Base-by-base conservation (phyloP, 2,113 vertebrate genomes). In the Cephalopholis sonnerati region DNA sequence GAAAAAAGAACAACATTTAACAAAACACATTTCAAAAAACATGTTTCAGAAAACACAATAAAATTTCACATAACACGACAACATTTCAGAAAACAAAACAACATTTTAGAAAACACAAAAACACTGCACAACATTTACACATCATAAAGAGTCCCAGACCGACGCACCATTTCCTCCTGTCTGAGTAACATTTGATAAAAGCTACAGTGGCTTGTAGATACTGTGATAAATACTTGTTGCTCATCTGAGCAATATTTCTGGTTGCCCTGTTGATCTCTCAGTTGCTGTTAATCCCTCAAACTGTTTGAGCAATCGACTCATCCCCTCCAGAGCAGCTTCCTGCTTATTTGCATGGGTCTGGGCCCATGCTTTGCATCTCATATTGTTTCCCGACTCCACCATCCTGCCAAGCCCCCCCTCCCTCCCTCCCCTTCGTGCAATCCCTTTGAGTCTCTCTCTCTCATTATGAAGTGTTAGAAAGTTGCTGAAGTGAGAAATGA, bases 401-500 rank as follows among this genome's bases (percentile, higher is more conserved):
- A 29, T 50, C 48, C 67, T 55, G 72, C 71, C 58, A 48, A 48
- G 7, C 4, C 5, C 15, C 46, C 24, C 29, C 7, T 36, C 20
- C 10, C 22, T 0, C 20, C 69, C 20, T 57, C 68, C 61, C 81
- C 29, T 32, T 51, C 16, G 39, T 55, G 36, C 79, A 69, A 18
- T 71, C 62, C 81, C 57, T 77, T 78, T 58, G 75, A 86, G 76
- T 62, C 69, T 79, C 74, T 63, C 85, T 84, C 29, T 87, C 93
- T 98, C 95, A 93, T 97, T 97, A 97, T 90, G 92, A 97, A 96
- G 98, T 97, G 97, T 98, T 96, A 96, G 96, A 93, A 97, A 97
- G 94, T 94, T 96, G 96, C 93, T 98, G 96, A 95, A 98, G 97
- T 98, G 97, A 95, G 94, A 97, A 98, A 98, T 95, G 95, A 95